phyloP scores from a whole-genome alignment of 2,888 invertebrate species.

The Chrysopilus asiliformis region DNA sequence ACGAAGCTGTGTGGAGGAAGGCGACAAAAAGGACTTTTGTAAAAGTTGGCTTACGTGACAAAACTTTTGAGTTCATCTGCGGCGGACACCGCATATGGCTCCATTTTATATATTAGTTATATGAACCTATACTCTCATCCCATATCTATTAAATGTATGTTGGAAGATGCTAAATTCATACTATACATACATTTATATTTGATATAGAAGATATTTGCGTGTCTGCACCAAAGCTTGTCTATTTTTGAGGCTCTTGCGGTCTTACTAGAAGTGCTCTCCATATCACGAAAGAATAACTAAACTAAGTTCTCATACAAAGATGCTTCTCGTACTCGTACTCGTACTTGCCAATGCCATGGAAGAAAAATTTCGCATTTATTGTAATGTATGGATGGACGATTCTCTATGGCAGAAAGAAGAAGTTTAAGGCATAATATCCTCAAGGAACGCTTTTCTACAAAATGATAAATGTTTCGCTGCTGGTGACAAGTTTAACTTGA shows the following conservation, averaged over 20 bases:
- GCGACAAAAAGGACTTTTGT: constrained; percentile 2
- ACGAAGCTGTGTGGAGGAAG: too few species aligned
- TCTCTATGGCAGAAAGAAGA: neutral
- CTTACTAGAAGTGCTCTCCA: too few species aligned
- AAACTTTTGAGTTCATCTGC: constrained; percentile 4
- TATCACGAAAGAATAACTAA: neutral
- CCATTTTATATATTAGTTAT: too few species aligned
- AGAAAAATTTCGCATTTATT: neutral
- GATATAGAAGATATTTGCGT: neutral
- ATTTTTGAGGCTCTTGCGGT: too few species aligned
- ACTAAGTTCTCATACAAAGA: neutral
- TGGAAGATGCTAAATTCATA: too few species aligned
- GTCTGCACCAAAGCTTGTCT: too few species aligned
- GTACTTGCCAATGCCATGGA: neutral
- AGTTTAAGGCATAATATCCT: neutral
- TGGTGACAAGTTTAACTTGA: neutral
- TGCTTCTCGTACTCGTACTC: neutral
- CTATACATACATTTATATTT: too few species aligned
- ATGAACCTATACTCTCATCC: too few species aligned
- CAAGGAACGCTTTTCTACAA: neutral
- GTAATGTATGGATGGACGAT: neutral
- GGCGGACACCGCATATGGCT: too few species aligned
- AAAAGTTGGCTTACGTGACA: constrained; percentile 4
- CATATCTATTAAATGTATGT: too few species aligned
- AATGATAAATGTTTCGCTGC: constrained; percentile 1